Base-by-base conservation (phyloP, 1,140 invertebrate species). In the Diplogasteroides magnus region DNA sequence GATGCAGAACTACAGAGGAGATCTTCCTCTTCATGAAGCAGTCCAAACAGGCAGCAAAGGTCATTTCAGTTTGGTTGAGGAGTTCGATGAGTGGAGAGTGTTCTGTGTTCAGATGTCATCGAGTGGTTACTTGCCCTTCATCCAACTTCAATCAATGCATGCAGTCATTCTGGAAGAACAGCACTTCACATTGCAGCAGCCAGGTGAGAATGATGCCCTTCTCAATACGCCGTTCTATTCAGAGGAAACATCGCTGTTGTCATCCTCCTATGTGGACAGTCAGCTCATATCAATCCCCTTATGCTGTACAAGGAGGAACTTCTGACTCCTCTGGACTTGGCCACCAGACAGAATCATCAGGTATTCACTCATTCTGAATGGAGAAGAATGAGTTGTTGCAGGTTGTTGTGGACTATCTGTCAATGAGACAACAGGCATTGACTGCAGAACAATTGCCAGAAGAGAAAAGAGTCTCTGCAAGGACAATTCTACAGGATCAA, bases 1-100 rank as follows among this genome's bases (percentile, higher is more conserved):
- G 89, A 85, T 91, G n/a, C 86, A 90, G 67, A 98, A 96, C 80
- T 89, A 91, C 11, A 88, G 90, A 77, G 93, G 93, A 0, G 92
- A 96, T 85, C 85, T 91, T 61, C 92, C 93, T 0, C 83, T 97
- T 19, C 96, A 98, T 83, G 95, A 98, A 84, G 94, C 95, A 0
- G 91, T 95, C 0, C 88, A 90, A 37, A 94, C 91, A 0, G 93
- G 94, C 2, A 87, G 93, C 69, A 89, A 91, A 71, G 93, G 86
- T 87, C 74, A 71, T 77, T 68, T 60, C 19, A 57, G 11, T n/a
- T n/a, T n/a, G n/a, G n/a, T n/a, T n/a, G n/a, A 31, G 25, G 15
- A 72, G 6, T 23, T 28, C 29, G 26, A n/a, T 23, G 26, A 65
- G 2, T 19, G 31, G 31, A 72, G 75, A 57, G n/a, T 61, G 26